Evolutionary conservation across 2,888 invertebrate species (phyloP).

Genomic region (Eurytoma adleriae): DNA sequence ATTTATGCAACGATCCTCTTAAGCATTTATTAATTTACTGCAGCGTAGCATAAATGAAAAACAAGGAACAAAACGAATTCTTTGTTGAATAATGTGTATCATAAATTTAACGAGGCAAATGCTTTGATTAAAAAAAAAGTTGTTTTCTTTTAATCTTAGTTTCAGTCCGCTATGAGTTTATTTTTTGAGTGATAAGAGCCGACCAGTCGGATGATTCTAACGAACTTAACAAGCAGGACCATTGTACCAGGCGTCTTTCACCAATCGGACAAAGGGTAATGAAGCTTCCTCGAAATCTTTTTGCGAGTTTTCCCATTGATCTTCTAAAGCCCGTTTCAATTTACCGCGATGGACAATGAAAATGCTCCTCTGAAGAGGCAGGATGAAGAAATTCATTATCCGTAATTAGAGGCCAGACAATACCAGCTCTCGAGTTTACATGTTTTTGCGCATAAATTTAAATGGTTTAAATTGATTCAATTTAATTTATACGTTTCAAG

Average conservation of each 20-base stretch:
- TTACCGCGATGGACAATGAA: background rate
- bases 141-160: too few relatives aligned
- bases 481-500: background rate
- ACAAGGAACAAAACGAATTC: too few relatives aligned
- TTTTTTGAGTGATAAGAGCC: background rate
- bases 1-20: too few relatives aligned
- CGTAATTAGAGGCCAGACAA: background rate
- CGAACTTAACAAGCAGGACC: conserved; percentile 44
- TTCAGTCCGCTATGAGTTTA: background rate
- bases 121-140: too few relatives aligned
- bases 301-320: conserved; percentile 23
- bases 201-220: conserved; percentile 21
- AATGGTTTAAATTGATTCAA: too few relatives aligned
- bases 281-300: conserved; percentile 34
- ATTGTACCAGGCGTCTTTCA: conserved; percentile 12
- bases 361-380: background rate
- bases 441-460: background rate
- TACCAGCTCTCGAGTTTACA: background rate
- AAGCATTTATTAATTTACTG: too few relatives aligned
- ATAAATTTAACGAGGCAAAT: background rate
- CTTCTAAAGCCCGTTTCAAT: conserved; percentile 6
- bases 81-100: too few relatives aligned
- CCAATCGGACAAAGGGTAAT: conserved; percentile 48
- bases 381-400: background rate
- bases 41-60: too few relatives aligned